Conservation (phyloP, 2,113 vertebrate species). For the Amazona guildingii region DNA sequence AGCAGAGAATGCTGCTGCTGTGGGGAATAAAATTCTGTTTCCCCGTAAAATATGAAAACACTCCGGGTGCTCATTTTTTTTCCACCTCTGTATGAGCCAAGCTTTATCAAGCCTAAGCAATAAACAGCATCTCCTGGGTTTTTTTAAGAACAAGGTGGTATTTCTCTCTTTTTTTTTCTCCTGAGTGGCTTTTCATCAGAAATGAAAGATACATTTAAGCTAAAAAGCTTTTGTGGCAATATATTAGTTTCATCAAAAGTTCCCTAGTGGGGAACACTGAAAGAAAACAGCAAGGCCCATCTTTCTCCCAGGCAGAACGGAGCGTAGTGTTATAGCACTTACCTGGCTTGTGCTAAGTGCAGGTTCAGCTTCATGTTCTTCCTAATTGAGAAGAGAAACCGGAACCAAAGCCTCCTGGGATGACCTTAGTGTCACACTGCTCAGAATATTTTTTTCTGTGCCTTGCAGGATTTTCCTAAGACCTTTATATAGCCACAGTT, state of each 20-base stretch:
- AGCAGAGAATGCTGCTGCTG: neutral
- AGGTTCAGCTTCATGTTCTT: neutral
- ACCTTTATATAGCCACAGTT: neutral
- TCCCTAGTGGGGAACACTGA: neutral
- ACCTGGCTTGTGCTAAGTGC: fast-evolving
- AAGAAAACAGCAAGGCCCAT: neutral
- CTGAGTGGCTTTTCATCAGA: neutral
- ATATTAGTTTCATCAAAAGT: neutral
- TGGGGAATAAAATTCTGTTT: neutral
- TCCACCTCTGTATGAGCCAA: neutral
- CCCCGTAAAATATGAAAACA: neutral
- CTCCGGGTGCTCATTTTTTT: neutral
- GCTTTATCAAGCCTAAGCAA: neutral
- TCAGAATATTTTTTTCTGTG: neutral
- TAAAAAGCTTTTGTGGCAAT: neutral
- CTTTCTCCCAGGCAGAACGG: neutral
- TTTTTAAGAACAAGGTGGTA: neutral
- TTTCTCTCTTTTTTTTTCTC: neutral
- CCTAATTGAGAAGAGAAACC: neutral
- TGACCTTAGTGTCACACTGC: neutral
- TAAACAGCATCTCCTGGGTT: neutral
- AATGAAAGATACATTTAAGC: neutral
- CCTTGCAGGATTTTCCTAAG: neutral
- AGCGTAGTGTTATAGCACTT: neutral
- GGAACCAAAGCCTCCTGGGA: neutral